A percentile compares a stretch with the other conserved stretches of the same genome.
These are phyloP conservation scores for Drosophila saltans DNA, from an alignment of 1,140 invertebrate species.

Conservation along the genomic window DNA sequence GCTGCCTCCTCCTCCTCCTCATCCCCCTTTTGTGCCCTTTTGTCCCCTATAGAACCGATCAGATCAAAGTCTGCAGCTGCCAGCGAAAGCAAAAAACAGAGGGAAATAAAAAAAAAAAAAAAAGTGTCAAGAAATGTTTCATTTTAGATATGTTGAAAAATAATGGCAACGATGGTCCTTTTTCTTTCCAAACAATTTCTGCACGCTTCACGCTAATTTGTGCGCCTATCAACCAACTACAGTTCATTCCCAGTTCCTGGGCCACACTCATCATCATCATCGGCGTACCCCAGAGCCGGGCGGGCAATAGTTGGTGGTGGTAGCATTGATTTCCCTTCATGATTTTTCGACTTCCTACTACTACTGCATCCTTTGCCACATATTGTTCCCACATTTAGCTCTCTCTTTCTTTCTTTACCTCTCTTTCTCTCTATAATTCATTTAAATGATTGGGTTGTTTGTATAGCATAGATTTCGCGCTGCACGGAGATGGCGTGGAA, in stretches of 20 bases:
- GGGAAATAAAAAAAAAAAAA: conserved; percentile 20
- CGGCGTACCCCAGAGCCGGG: background rate
- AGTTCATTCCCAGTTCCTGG: conserved; percentile 5
- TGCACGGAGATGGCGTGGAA: conserved; percentile 50
- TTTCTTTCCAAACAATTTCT: conserved; percentile 68
- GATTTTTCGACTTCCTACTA: background rate
- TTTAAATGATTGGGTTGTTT: conserved; percentile 79
- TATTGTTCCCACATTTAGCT: conserved; percentile 19
- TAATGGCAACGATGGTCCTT: conserved; percentile 61
- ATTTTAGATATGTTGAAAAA: conserved; percentile 80
- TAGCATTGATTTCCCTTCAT: conserved; percentile 6
- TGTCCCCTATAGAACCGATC: conserved; percentile 29
- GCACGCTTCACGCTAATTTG: conserved; percentile 81
- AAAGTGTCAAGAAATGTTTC: conserved; percentile 82
- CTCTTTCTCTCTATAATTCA: conserved; percentile 57
- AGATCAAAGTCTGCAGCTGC: conserved; percentile 50
- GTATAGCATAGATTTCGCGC: conserved; percentile 39
- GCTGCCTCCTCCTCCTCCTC: conserved; percentile 45
- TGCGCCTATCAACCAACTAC: conserved; percentile 65
- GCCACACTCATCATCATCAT: conserved; percentile 1
- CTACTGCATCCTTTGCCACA: conserved; percentile 51
- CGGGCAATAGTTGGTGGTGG: background rate
- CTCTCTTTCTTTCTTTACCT: background rate
- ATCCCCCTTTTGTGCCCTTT: conserved; percentile 13
- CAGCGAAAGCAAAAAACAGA: conserved; percentile 1